Evolutionary conservation across 2,888 invertebrate genomes (phyloP), one percentile per base, ranked within the genome.

Genomic region (Polydrusus cervinus): DNA sequence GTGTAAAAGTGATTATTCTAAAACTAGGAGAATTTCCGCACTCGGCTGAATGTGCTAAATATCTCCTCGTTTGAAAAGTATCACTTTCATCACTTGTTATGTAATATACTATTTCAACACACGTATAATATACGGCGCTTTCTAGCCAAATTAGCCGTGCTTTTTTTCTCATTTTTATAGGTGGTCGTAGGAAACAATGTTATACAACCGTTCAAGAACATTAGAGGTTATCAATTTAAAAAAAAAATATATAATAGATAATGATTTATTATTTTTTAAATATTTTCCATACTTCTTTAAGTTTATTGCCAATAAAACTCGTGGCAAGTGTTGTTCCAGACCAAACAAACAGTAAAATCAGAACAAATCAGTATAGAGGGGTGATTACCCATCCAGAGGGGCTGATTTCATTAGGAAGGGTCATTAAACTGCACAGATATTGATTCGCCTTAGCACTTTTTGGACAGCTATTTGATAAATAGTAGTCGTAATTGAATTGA

Each of bases 361-460:
- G 51, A 75, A 67, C 53, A 75, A 71, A 71, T 49, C 40, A 45
- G 69, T 60, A n/a, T n/a, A 38, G 57, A 69, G 69, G 47, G 61
- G 43, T 66, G 65, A 72, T 62, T 65, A 69, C 60, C 60, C 47
- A 55, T 40, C 53, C 18, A 40, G 18, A 49, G 76, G 72, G 72
- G 60, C 61, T 72, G 69, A 76, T 73, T 73, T 73, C 69, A 70
- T 73, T 76, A 76, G 47, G 45, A 60, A 72, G 73, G 76, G 76
- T 76, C 72, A 68, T 76, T 76, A 76, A 76, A 76, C 76, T 38
- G 38, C 38, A 38, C 49, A 62, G 3, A 13, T 62, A 71, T 71
- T 62, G 62, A 71, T 71, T 62, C 53, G 5, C 40, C 20, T 66
- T 14, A 38, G 38, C 40, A 51, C 40, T 53, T 60, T 66, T 66